Base-by-base conservation (phyloP, 2,797 vertebrate genomes). In the Masticophis lateralis region DNA sequence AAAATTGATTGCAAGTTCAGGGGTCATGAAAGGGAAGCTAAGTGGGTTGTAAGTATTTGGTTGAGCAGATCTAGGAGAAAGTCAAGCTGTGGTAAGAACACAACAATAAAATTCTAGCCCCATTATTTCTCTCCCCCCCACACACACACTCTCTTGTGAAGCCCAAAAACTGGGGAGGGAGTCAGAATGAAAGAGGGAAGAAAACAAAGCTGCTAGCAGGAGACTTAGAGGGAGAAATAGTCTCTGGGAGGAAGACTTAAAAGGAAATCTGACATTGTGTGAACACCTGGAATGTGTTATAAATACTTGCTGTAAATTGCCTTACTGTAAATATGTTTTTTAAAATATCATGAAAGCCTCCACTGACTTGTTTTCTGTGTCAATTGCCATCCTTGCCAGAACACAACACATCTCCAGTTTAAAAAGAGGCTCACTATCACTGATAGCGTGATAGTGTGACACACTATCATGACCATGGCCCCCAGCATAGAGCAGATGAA, bases 41-140 rank as follows among this genome's bases (percentile, higher is more conserved):
- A 83, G 20, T 79, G 74, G 8, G 37, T 22, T 79, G 32, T 79
- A 74, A 2, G 43, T 25, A 43, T 83, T 83, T 25, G 74, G 0
- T 25, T 83, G 74, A 83, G 74, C 10, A 83, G 20, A 22, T 25
- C 37, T 12, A 25, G 74, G 37, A 47, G 74, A 47, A 47, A 47
- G 20, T 83, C 74, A 83, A 83, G 43, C 9, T 83, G 20, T 47
- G 37, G 20, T 83, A 11, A 83, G 37, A 25, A 47, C 1, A 47
- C 18, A 47, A 47, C 37, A 83, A 47, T 83, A 83, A 25, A 83
- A 47, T 83, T 83, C 37, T 47, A 83, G 37, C 32, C 37, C 9
- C 20, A 47, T 83, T 83, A 22, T 47, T n/a, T 63, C 11, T 28
- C 0, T 0, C 13, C 3, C 0, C 1, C 1, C 2, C 6, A 69